Evolutionary conservation across 2,113 vertebrate genomes (phyloP).

Genomic region (Pteropus alecto): DNA sequence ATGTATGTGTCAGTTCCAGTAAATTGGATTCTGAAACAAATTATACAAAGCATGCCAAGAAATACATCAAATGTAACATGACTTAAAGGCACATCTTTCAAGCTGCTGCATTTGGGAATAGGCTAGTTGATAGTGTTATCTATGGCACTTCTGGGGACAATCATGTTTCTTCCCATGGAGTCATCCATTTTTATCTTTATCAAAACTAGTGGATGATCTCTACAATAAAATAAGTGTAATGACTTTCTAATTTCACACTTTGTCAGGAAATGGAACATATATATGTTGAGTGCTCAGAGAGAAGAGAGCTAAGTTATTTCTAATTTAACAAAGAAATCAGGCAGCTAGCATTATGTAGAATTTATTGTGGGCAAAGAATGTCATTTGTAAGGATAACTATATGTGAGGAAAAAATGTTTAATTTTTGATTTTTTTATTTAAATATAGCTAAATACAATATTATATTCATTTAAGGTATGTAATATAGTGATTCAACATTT

Average conservation of each 20-base stretch:
- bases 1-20: neutral
- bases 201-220: neutral
- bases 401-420: neutral
- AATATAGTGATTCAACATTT: neutral
- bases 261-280: neutral
- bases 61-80: neutral
- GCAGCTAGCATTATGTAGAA: neutral
- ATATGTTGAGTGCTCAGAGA: neutral
- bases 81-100: neutral
- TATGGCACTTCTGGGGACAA: neutral
- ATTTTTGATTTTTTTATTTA: neutral
- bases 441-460: neutral
- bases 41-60: neutral
- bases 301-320: neutral
- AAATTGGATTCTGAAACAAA: neutral
- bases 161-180: neutral
- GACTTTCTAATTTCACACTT: neutral
- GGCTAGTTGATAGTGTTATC: neutral
- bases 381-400: neutral
- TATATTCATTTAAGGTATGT: neutral
- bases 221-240: neutral
- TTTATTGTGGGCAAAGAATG: neutral
- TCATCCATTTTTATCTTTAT: neutral
- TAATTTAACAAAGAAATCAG: neutral
- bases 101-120: neutral